phyloP scores from a whole-genome alignment of 2,888 invertebrate genomes.

The Autographa gamma region DNA sequence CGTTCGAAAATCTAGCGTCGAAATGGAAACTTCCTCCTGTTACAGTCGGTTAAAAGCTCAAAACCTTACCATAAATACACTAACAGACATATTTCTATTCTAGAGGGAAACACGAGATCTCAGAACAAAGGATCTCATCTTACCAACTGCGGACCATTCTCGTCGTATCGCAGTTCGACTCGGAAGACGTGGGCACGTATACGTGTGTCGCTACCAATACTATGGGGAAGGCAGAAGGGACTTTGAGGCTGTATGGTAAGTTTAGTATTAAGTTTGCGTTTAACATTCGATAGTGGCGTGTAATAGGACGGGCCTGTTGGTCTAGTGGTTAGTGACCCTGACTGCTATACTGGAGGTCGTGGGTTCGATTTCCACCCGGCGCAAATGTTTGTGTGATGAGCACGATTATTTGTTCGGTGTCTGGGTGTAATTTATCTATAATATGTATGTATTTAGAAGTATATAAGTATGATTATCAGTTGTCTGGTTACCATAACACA shows the following conservation, averaged over 20 bases:
- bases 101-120: conserved; percentile 91
- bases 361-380: too few relatives aligned
- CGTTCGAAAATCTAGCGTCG: too few relatives aligned
- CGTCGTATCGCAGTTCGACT: conserved; percentile 89
- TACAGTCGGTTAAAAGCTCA: not conserved
- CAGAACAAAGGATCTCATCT: conserved; percentile 88
- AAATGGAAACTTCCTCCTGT: too few relatives aligned
- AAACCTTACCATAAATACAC: not conserved
- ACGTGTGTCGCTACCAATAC: conserved; percentile 92
- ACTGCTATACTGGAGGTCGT: too few relatives aligned
- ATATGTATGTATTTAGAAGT: too few relatives aligned
- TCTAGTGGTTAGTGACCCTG: too few relatives aligned
- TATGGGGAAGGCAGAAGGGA: conserved; percentile 92
- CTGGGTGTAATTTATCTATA: too few relatives aligned
- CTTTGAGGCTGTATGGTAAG: conserved; percentile 91
- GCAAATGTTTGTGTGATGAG: too few relatives aligned
- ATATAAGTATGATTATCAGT: too few relatives aligned
- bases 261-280: not conserved
- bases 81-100: conserved; percentile 57
- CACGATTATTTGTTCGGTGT: too few relatives aligned
- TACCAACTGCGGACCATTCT: conserved; percentile 91
- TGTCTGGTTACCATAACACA: too few relatives aligned
- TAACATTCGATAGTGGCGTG: not conserved
- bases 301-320: too few relatives aligned
- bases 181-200: conserved; percentile 91